These are phyloP conservation scores for Lethenteron reissneri DNA, from an alignment of 2,113 vertebrate genomes.

Conservation along the genomic window DNA sequence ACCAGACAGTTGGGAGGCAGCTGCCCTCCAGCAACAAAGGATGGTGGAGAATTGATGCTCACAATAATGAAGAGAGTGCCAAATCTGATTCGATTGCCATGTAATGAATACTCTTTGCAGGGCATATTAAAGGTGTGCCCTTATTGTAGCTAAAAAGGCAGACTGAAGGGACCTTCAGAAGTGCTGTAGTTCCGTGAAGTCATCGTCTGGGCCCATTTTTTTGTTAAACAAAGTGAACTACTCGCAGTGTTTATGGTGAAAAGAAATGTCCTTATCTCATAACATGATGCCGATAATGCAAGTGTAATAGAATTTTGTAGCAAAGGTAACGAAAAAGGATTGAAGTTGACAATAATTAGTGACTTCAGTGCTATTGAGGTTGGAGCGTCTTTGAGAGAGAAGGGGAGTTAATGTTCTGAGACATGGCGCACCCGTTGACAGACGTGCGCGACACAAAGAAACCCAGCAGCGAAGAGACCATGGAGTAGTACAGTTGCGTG, in stretches of 20 bases:
- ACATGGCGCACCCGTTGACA: constrained; percentile 64
- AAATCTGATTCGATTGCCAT: too few species aligned
- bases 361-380: constrained; percentile 8
- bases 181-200: too few species aligned
- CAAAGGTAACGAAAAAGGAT: constrained; percentile 13
- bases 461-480: constrained; percentile 67
- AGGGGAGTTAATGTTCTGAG: constrained; percentile 7
- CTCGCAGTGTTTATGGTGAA: background rate
- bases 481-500: constrained; percentile 79
- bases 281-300: background rate
- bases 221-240: background rate
- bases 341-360: background rate
- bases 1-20: too few species aligned
- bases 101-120: too few species aligned
- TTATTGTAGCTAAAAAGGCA: too few species aligned
- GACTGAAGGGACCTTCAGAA: too few species aligned
- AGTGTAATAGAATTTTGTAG: constrained; percentile 13
- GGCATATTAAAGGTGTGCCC: too few species aligned
- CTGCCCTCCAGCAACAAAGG: too few species aligned
- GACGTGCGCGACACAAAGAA: constrained; percentile 85
- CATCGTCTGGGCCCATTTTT: too few species aligned
- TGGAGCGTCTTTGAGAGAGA: background rate
- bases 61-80: too few species aligned
- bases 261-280: background rate
- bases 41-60: too few species aligned